Evolutionary conservation across 2,888 invertebrate genomes (phyloP).

Genomic region (Achlya flavicornis): DNA sequence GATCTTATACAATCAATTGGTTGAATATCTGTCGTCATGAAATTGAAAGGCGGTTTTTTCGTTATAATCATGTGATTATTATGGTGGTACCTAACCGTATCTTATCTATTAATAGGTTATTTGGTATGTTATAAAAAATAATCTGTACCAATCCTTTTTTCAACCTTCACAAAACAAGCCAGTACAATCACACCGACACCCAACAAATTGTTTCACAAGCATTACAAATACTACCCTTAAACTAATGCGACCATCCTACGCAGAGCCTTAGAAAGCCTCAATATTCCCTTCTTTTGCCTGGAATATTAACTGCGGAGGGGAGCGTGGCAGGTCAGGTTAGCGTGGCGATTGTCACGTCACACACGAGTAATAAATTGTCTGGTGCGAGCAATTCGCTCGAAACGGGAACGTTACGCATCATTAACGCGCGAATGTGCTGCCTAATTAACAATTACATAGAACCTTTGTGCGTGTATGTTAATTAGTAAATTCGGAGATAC

Average conservation of each 20-base stretch:
- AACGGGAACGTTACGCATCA: slow-evolving; percentile 63
- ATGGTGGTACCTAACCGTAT: too few relatives aligned
- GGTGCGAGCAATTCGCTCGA: slow-evolving; percentile 46
- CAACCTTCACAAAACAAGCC: slow-evolving; percentile 29
- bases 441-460: slow-evolving; percentile 79
- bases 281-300: background rate
- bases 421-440: slow-evolving; percentile 75
- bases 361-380: slow-evolving; percentile 68
- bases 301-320: slow-evolving; percentile 4
- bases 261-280: slow-evolving; percentile 28
- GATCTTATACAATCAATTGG: too few relatives aligned
- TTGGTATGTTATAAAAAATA: background rate
- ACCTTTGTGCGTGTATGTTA: slow-evolving; percentile 71
- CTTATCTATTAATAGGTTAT: background rate
- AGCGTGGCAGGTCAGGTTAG: slow-evolving; percentile 33
- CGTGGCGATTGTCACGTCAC: slow-evolving; percentile 67
- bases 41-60: too few relatives aligned
- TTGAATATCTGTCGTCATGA: too few relatives aligned
- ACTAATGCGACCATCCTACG: slow-evolving; percentile 58
- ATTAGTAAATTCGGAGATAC: slow-evolving; percentile 70
- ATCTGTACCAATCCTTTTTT: slow-evolving; percentile 32
- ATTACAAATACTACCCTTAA: slow-evolving; percentile 64
- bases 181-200: slow-evolving; percentile 33
- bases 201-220: slow-evolving; percentile 71
- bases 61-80: too few relatives aligned